Evolutionary conservation across 2,797 vertebrate species (phyloP).

Genomic region (Buphagus erythrorhynchus): DNA sequence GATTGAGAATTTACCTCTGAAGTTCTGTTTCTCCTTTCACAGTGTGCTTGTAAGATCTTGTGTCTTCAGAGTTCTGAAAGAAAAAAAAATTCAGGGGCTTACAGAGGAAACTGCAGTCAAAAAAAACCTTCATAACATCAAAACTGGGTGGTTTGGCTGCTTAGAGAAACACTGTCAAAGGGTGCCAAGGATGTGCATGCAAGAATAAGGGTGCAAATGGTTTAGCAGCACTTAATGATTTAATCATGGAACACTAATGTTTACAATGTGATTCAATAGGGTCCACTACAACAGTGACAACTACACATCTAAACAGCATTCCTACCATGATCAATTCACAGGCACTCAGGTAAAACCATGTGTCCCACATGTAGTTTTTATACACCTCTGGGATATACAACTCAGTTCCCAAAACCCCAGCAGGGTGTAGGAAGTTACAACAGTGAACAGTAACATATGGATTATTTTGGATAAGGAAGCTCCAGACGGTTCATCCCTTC

Average conservation of each 20-base stretch:
- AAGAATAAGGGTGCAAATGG: background rate
- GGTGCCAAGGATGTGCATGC: background rate
- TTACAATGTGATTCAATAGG: background rate
- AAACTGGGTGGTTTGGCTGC: background rate
- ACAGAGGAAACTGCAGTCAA: background rate
- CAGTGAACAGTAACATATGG: accelerated
- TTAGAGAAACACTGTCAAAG: background rate
- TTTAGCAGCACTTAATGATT: background rate
- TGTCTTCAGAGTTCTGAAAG: conserved; percentile 64
- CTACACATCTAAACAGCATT: background rate
- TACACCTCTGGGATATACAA: accelerated
- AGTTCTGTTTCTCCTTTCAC: conserved; percentile 36
- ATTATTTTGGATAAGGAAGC: background rate
- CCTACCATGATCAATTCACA: background rate
- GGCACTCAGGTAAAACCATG: background rate
- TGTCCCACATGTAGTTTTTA: background rate
- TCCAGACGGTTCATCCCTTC: background rate
- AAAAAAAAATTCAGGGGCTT: background rate
- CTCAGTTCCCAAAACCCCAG: background rate
- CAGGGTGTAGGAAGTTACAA: background rate
- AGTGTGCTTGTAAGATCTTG: background rate
- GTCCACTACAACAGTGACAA: background rate
- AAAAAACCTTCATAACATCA: background rate
- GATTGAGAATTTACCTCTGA: conserved; percentile 60
- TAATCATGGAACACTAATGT: background rate